Evolutionary conservation across 1,140 invertebrate species (phyloP).

Genomic region (Dinoponera quadriceps): DNA sequence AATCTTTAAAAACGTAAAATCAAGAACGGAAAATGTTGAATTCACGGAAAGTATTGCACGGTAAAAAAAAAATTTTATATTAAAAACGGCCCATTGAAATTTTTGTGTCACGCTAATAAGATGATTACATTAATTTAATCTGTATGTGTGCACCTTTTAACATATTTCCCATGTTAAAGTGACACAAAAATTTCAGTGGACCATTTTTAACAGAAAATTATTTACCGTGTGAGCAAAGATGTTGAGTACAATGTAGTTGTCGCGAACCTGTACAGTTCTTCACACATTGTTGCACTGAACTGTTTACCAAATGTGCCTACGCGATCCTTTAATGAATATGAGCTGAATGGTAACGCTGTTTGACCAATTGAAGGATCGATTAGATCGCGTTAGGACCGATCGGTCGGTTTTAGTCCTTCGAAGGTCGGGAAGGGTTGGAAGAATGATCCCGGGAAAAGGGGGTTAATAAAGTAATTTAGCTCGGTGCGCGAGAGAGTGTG

Average conservation of each 20-base stretch:
- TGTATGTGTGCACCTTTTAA: too few species aligned
- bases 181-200: too few species aligned
- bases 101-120: too few species aligned
- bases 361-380: slow-evolving; percentile 57
- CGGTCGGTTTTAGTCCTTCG: slow-evolving; percentile 17
- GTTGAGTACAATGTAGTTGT: too few species aligned
- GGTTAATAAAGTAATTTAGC: slow-evolving; percentile 81
- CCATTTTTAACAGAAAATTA: too few species aligned
- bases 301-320: background rate
- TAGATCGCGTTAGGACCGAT: slow-evolving; percentile 38
- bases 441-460: slow-evolving; percentile 66
- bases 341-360: slow-evolving; percentile 54
- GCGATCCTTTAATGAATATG: slow-evolving; percentile 23
- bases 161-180: too few species aligned
- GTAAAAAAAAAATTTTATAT: too few species aligned
- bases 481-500: slow-evolving; percentile 58
- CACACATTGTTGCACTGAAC: slow-evolving; percentile 14
- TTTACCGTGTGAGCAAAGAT: too few species aligned
- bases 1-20: too few species aligned
- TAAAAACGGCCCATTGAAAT: too few species aligned
- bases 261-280: too few species aligned
- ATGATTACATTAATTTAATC: too few species aligned
- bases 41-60: background rate
- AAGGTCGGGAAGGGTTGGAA: slow-evolving; percentile 25
- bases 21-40: background rate